Evolutionary conservation across 53 echinoderm and acorn worm species (phyloP).

Genomic region (Arbacia lixula): DNA sequence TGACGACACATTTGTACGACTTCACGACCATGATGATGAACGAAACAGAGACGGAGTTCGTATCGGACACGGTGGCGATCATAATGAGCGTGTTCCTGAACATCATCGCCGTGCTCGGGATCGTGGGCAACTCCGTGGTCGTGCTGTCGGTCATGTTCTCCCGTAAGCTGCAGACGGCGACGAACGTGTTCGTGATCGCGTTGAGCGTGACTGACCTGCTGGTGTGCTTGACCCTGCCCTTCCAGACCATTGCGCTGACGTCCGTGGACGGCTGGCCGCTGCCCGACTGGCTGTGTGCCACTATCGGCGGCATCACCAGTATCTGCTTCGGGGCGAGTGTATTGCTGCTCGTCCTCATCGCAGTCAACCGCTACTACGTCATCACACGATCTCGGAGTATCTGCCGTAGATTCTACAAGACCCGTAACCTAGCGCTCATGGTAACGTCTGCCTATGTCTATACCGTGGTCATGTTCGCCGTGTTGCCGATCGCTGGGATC

Average conservation of each 20-base stretch:
- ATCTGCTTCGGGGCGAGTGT: slow-evolving; percentile 49
- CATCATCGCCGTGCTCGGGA: slow-evolving; percentile 41
- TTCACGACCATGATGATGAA: neutral
- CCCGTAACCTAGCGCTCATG: slow-evolving; percentile 34
- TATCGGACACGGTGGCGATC: slow-evolving; percentile 32
- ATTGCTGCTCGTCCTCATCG: slow-evolving; percentile 45
- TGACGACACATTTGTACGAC: neutral
- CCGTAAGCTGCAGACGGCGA: slow-evolving; percentile 25
- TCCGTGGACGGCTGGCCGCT: slow-evolving; percentile 31
- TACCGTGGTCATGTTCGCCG: slow-evolving; percentile 38
- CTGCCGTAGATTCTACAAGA: slow-evolving; percentile 40
- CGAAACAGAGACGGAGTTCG: neutral
- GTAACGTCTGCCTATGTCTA: slow-evolving; percentile 39
- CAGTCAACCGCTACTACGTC: slow-evolving; percentile 47
- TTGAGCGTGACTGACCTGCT: slow-evolving; percentile 48
- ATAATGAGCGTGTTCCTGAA: slow-evolving; percentile 45
- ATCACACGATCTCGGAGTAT: slow-evolving; percentile 44
- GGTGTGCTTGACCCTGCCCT: slow-evolving; percentile 38
- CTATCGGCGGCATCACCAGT: slow-evolving; percentile 46
- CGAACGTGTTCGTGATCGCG: slow-evolving; percentile 57
- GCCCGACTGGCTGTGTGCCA: slow-evolving; percentile 43
- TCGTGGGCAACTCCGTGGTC: slow-evolving; percentile 45
- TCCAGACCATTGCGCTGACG: slow-evolving; percentile 29
- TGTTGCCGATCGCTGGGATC: slow-evolving; percentile 16
- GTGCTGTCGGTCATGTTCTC: slow-evolving; percentile 40